A percentile compares a stretch with the other conserved stretches of the same genome.
Evolutionary conservation across 1,140 invertebrate species (phyloP).

Genomic region (Grapholita molesta): DNA sequence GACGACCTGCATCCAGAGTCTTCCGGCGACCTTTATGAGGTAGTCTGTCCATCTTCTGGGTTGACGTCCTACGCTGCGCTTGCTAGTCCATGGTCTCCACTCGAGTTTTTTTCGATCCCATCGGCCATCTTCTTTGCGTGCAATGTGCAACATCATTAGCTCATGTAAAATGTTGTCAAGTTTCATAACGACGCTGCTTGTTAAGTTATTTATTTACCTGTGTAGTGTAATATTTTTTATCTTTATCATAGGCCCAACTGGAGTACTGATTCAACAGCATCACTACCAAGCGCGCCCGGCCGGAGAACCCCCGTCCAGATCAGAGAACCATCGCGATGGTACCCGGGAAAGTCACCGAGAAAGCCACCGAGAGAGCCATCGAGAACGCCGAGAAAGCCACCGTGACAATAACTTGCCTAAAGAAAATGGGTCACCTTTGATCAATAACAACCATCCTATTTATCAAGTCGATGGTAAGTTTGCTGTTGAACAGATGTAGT

Average conservation of each 20-base stretch:
- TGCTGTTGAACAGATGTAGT: not conserved
- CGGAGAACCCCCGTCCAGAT: slow-evolving; percentile 49
- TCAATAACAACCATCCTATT: slow-evolving; percentile 56
- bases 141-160: no score
- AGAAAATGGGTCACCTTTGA: slow-evolving; percentile 44
- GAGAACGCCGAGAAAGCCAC: not conserved
- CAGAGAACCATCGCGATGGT: slow-evolving; percentile 29
- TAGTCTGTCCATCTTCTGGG: no score
- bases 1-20: no score
- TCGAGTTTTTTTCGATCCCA: no score
- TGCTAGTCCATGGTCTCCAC: no score
- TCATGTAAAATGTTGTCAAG: no score
- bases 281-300: slow-evolving; percentile 92
- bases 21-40: no score
- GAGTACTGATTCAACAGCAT: slow-evolving; percentile 94
- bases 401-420: slow-evolving; percentile 38
- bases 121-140: no score
- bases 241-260: slow-evolving; percentile 84
- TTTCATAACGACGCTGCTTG: no score
- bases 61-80: no score
- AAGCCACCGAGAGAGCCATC: not conserved
- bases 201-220: not conserved
- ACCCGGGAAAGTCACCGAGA: not conserved
- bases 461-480: slow-evolving; percentile 67
- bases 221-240: not conserved